A percentile compares a stretch with the other conserved stretches of the same genome.
Evolutionary conservation across 2,888 invertebrate genomes (phyloP).

Genomic region (Lasioglossum zephyrum): DNA sequence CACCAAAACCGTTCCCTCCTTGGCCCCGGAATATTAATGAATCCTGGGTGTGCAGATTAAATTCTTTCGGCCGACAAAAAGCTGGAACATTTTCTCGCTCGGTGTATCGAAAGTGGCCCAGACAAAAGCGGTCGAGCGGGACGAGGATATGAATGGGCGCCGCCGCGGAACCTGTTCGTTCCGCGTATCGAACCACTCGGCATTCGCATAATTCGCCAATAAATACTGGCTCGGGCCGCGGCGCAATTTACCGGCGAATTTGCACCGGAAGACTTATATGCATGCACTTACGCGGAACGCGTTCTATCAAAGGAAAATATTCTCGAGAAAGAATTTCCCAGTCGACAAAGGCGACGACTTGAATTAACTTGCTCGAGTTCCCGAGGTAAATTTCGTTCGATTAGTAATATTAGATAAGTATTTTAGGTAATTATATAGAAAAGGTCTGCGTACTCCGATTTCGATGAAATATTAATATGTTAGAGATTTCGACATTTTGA

Average conservation of each 20-base stretch:
- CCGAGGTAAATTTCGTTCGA: not conserved
- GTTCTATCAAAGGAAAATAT: conserved; percentile 49
- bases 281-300: conserved; percentile 54
- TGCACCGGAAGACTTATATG: conserved; percentile 59
- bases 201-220: conserved; percentile 65
- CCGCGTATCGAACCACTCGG: conserved; percentile 53
- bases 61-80: not conserved
- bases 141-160: conserved; percentile 39
- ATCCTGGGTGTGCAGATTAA: not conserved
- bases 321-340: not conserved
- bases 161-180: conserved; percentile 39
- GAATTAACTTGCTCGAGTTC: not conserved
- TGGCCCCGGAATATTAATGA: conserved; percentile 11
- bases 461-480: no score
- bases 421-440: no score
- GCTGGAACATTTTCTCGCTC: not conserved
- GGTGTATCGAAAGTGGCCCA: conserved; percentile 40
- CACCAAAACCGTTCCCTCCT: not conserved
- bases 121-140: conserved; percentile 34
- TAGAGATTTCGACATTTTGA: no score
- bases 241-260: conserved; percentile 63
- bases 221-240: conserved; percentile 54
- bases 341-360: not conserved
- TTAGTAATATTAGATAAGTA: not conserved
- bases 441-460: no score